Evolutionary conservation across 2,113 vertebrate genomes (phyloP).

Genomic region (Pleuronectes platessa): DNA sequence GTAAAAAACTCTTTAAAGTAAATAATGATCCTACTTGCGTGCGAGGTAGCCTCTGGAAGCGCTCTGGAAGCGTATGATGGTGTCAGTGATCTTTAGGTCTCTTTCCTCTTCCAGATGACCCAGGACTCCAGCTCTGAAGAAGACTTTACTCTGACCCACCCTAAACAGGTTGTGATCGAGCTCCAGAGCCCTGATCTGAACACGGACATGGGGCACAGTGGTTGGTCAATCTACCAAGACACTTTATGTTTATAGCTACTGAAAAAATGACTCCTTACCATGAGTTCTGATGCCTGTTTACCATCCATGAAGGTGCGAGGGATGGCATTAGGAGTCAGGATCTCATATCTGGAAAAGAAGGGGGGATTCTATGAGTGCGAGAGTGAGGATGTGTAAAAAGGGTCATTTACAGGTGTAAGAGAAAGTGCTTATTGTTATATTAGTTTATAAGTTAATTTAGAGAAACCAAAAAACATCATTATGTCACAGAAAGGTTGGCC

Average conservation of each 20-base stretch:
- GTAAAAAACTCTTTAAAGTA: neutral
- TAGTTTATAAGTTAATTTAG: too few relatives aligned
- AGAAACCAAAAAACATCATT: too few relatives aligned
- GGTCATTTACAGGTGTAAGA: slow-evolving; percentile 4
- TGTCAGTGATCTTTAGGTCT: slow-evolving; percentile 93
- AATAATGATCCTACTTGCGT: slow-evolving; percentile 82
- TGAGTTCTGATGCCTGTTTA: slow-evolving; percentile 92
- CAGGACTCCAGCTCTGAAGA: slow-evolving; percentile 92
- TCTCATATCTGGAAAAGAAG: slow-evolving; percentile 86
- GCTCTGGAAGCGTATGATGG: slow-evolving; percentile 93
- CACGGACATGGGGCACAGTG: neutral
- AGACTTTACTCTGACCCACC: slow-evolving; percentile 94
- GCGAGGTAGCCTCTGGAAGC: slow-evolving; percentile 89
- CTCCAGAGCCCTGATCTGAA: slow-evolving; percentile 89
- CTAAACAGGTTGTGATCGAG: slow-evolving; percentile 90
- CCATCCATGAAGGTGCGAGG: slow-evolving; percentile 95
- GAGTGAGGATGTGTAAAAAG: slow-evolving; percentile 2
- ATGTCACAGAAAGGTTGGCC: too few relatives aligned
- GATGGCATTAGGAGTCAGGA: slow-evolving; percentile 92
- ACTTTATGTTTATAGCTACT: neutral
- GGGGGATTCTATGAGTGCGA: slow-evolving; percentile 1
- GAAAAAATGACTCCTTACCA: slow-evolving; percentile 81
- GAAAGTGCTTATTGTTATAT: neutral
- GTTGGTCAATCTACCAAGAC: neutral
- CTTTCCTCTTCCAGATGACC: slow-evolving; percentile 92